Evolutionary conservation across 2,113 vertebrate genomes (phyloP), one percentile per base, ranked within the genome.

Genomic region (Pluvianellus socialis): DNA sequence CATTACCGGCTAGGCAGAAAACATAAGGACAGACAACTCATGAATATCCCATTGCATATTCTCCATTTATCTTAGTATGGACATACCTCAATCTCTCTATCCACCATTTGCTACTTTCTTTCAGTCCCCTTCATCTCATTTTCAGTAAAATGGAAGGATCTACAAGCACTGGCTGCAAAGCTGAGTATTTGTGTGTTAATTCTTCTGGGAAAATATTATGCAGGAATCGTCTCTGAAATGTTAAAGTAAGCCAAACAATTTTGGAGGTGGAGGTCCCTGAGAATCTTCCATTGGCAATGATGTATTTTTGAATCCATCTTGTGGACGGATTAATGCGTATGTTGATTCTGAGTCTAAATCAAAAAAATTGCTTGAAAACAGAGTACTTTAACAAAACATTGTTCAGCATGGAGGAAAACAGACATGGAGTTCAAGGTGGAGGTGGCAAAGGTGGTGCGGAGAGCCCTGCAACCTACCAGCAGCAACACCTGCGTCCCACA

Each of bases 401-500:
- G 17, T 21, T 56, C 63, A 49, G 14, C 9, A 8, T 5, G 24
- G 53, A 10, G 14, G 32, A 50, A 82, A 52, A 14, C 10, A 56
- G 44, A 38, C 9, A 1, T 4, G 30, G 47, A 13, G 20, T 15
- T 17, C 63, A 24, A 45, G 12, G 19, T 1, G 1, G 56, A 71
- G 76, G 40, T 58, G 40, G 72, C 10, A n/a, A 61, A 28, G 26
- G 72, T 2, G 3, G 11, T 35, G 1, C 0, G 0, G 58, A n/a
- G 32, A 66, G 50, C n/a, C n/a, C 32, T 0, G 0, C 40, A 52
- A 38, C 66, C 47, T 42, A n/a, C 23, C 7, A 0, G 33, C 59
- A 71, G 38, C 55, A 81, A 38, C 23, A 20, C 32, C 56, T 52
- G 56, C 17, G 28, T 17, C 38, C 27, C 33, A 12, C n/a, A 42